phyloP scores from a whole-genome alignment of 2,888 invertebrate species.

The Caenorhabditis zanzibari region DNA sequence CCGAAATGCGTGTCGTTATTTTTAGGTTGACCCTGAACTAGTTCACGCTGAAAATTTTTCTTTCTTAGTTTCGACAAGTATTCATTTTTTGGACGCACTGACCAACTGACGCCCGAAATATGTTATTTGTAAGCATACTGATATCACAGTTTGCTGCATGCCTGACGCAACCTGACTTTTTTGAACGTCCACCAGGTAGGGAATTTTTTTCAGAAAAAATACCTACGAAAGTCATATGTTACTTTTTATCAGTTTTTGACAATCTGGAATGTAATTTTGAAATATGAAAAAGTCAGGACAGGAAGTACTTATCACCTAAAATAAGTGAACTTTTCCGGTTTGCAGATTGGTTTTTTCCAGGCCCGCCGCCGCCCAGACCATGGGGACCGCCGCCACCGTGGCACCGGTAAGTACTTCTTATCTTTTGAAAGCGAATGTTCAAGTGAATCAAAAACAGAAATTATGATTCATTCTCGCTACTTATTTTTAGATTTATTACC shows the following conservation, averaged over 20 bases:
- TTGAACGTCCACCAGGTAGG: slow-evolving; percentile 64
- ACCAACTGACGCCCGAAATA: slow-evolving; percentile 13
- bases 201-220: not conserved
- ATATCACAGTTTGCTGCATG: slow-evolving; percentile 49
- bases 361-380: slow-evolving; percentile 45
- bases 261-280: not conserved
- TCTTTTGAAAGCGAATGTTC: not conserved
- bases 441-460: not conserved
- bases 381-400: slow-evolving; percentile 61
- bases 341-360: slow-evolving; percentile 65
- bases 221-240: slow-evolving; percentile 13
- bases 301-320: slow-evolving; percentile 42
- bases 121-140: slow-evolving; percentile 64
- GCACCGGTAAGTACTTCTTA: slow-evolving; percentile 40
- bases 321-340: slow-evolving; percentile 24
- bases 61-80: not conserved
- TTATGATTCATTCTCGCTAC: not conserved
- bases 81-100: slow-evolving; percentile 17
- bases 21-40: slow-evolving; percentile 29
- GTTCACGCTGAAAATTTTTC: slow-evolving; percentile 37
- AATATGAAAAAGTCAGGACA: slow-evolving; percentile 17
- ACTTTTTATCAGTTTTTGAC: not conserved
- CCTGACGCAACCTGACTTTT: slow-evolving; percentile 66
- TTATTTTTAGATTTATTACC: not conserved
- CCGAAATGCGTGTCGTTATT: slow-evolving; percentile 32